Conservation (phyloP, 2,113 vertebrate genomes). For the Microtus pennsylvanicus region DNA sequence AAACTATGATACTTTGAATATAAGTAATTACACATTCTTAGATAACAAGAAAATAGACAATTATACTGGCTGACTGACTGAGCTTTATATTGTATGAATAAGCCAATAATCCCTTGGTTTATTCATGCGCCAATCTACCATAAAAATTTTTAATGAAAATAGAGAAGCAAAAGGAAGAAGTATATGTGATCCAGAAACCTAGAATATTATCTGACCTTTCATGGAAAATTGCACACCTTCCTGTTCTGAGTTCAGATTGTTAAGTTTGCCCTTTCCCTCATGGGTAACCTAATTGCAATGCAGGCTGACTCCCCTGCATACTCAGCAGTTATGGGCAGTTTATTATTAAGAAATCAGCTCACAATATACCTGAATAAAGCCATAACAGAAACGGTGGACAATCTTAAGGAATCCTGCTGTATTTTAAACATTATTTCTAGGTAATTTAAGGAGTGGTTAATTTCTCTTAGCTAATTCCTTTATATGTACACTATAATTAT, state of each 20-base stretch:
- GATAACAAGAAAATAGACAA: not conserved
- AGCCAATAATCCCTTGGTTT: not conserved
- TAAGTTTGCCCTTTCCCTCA: not conserved
- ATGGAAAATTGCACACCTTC: not conserved
- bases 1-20: not conserved
- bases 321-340: not conserved
- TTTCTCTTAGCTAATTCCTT: not conserved
- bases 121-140: not conserved
- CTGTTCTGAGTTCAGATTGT: not conserved
- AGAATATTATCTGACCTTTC: not conserved
- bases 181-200: not conserved
- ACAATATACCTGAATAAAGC: not conserved
- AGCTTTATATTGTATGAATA: not conserved
- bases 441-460: not conserved
- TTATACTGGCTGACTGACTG: not conserved
- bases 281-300: not conserved
- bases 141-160: slow-evolving; percentile 22
- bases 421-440: not conserved
- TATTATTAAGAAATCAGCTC: not conserved
- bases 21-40: not conserved
- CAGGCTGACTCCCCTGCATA: not conserved
- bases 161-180: not conserved
- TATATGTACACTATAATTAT: not conserved
- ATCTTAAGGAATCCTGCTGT: not conserved
- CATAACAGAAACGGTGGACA: not conserved